A percentile compares a stretch with the other conserved stretches of the same genome.
Conservation (phyloP, 2,113 vertebrate species). For the Zosterops japonicus region DNA sequence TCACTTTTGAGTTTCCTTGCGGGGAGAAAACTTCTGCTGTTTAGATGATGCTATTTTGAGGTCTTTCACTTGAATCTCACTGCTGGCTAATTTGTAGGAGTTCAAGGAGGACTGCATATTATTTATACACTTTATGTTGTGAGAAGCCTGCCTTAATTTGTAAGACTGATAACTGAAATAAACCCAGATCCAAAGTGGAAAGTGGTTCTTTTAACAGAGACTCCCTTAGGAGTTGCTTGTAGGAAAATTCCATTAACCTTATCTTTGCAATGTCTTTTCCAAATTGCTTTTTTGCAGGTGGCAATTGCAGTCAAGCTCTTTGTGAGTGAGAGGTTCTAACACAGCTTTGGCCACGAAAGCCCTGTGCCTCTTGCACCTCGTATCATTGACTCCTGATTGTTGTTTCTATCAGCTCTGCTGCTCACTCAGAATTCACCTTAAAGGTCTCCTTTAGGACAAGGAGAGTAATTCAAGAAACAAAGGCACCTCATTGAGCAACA, state of each 20-base stretch:
- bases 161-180: constrained; percentile 10
- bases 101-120: constrained; percentile 5
- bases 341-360: background rate
- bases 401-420: background rate
- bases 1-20: background rate
- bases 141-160: background rate
- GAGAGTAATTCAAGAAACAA: background rate
- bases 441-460: background rate
- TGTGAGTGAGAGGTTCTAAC: background rate
- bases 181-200: background rate
- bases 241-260: constrained; percentile 59
- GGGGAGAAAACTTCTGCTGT: background rate
- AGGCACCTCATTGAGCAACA: background rate
- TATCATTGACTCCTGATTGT: background rate
- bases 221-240: background rate
- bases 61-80: background rate
- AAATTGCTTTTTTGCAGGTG: constrained; percentile 43
- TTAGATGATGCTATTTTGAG: background rate
- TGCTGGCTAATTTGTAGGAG: background rate
- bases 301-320: constrained; percentile 5
- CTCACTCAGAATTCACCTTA: background rate
- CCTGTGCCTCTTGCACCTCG: background rate
- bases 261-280: constrained; percentile 19
- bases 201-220: background rate
- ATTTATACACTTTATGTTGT: background rate